These are phyloP conservation scores for Mormyrops attenuatus DNA, from an alignment of 2,797 vertebrate genomes.

Conservation along the genomic window DNA sequence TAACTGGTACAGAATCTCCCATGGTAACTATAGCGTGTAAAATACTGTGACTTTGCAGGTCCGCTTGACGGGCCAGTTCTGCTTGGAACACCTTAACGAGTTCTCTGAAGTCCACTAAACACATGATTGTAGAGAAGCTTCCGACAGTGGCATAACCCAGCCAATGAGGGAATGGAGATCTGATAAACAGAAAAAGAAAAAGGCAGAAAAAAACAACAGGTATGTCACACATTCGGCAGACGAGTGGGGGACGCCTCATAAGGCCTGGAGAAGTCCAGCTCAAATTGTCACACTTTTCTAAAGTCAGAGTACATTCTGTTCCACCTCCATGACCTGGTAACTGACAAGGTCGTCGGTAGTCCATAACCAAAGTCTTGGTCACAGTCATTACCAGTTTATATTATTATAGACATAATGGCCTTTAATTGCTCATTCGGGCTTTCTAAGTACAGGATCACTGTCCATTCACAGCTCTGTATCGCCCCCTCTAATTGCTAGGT, in stretches of 20 bases:
- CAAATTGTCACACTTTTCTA: neutral
- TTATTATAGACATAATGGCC: conserved; percentile 66
- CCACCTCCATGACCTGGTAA: neutral
- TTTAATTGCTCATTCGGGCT: conserved; percentile 61
- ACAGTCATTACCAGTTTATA: conserved; percentile 61
- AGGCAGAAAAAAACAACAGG: neutral
- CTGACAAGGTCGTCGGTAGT: conserved; percentile 45
- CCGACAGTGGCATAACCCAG: neutral
- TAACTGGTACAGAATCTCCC: neutral
- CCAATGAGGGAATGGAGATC: neutral
- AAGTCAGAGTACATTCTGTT: neutral
- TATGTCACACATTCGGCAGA: neutral
- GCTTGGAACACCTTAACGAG: neutral
- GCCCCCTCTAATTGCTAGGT: conserved; percentile 73
- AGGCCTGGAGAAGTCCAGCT: neutral
- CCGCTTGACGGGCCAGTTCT: neutral
- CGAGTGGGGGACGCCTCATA: neutral
- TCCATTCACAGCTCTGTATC: conserved; percentile 53
- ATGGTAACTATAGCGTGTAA: neutral
- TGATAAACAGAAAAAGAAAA: neutral
- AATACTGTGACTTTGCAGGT: neutral
- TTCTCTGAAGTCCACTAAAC: neutral
- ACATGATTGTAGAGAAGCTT: neutral
- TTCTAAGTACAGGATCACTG: conserved; percentile 39
- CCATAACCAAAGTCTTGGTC: conserved; percentile 44